phyloP scores from a whole-genome alignment of 2,113 vertebrate species.

The Myotis lucifugus region DNA sequence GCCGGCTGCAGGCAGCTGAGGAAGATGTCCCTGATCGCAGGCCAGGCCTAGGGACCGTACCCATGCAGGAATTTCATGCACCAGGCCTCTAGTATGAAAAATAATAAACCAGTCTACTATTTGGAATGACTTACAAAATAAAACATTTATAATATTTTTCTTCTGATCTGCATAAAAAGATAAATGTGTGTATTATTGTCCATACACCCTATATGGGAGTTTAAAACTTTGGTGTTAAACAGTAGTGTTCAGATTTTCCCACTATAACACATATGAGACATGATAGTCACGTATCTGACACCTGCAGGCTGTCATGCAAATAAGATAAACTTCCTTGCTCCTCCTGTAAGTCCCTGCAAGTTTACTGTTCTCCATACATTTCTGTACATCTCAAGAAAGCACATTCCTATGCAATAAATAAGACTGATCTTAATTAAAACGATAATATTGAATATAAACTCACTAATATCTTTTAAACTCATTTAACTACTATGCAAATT shows the following conservation, averaged over 20 bases:
- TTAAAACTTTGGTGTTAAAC: background rate
- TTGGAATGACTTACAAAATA: background rate
- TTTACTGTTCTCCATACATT: background rate
- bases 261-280: background rate
- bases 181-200: background rate
- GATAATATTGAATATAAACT: background rate
- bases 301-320: background rate
- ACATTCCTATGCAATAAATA: background rate
- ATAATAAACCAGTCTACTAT: background rate
- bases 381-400: background rate
- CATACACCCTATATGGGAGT: background rate
- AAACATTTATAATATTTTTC: background rate
- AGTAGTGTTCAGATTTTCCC: background rate
- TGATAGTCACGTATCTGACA: background rate
- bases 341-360: background rate
- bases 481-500: background rate
- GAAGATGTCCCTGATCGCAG: no score
- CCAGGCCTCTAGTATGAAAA: background rate
- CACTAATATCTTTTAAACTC: background rate
- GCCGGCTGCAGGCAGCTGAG: no score
- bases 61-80: no score
- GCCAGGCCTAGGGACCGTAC: no score
- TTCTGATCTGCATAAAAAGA: constrained; percentile 19
- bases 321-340: background rate
- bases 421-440: background rate